phyloP scores from a whole-genome alignment of 2,113 vertebrate genomes.

The Spermophilus dauricus region DNA sequence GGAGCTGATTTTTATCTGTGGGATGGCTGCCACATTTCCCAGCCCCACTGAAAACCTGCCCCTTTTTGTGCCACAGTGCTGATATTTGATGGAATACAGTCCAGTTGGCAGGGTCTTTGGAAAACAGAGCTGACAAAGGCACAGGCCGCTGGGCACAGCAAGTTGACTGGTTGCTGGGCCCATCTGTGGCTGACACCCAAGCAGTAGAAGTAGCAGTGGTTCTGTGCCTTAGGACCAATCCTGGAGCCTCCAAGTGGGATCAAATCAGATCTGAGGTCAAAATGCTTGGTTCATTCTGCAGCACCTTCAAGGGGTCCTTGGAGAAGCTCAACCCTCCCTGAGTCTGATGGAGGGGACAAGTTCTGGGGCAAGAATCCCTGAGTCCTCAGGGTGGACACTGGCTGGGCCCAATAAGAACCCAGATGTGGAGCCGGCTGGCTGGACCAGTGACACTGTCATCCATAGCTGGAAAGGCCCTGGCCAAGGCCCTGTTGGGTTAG shows the following conservation, averaged over 20 bases:
- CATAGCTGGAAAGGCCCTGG: background rate
- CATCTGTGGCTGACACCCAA: background rate
- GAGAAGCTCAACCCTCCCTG: constrained; percentile 76
- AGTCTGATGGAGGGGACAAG: constrained; percentile 77
- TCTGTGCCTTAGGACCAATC: constrained; percentile 49
- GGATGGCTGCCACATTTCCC: background rate
- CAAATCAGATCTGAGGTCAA: constrained; percentile 41
- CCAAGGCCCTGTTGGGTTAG: background rate
- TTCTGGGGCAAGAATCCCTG: constrained; percentile 67
- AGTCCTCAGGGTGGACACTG: constrained; percentile 63
- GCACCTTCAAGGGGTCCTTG: constrained; percentile 61
- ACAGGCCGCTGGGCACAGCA: constrained; percentile 44
- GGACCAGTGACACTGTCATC: background rate
- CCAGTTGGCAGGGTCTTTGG: constrained; percentile 20
- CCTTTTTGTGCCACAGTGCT: background rate
- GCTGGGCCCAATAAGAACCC: background rate
- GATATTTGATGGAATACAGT: background rate
- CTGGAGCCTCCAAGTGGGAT: constrained; percentile 18
- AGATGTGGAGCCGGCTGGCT: background rate
- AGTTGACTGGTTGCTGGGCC: background rate
- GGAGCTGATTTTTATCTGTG: background rate
- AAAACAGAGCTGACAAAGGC: constrained; percentile 59
- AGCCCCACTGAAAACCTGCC: background rate
- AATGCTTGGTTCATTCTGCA: constrained; percentile 57
- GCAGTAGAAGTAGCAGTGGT: constrained; percentile 43